Conservation (phyloP, 2,888 invertebrate species). For the Cantharis nigra region DNA sequence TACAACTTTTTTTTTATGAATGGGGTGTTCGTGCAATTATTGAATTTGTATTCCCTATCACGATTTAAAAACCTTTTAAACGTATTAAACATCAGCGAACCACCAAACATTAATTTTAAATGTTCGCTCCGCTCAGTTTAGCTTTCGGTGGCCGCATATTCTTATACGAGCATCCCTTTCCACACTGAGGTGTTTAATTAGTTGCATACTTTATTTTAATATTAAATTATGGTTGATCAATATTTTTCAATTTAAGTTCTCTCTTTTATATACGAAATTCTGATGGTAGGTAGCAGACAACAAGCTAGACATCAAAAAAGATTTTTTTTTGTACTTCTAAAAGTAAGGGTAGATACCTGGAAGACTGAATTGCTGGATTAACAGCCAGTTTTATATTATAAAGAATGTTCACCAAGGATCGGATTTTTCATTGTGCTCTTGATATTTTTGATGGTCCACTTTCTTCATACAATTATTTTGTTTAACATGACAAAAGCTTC, state of each 20-base stretch:
- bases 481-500: background rate
- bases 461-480: background rate
- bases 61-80: background rate
- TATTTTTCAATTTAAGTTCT: background rate
- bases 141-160: background rate
- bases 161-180: background rate
- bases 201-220: background rate
- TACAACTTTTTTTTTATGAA: background rate
- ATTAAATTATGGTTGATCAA: too few relatives aligned
- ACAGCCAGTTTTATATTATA: background rate
- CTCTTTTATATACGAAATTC: too few relatives aligned
- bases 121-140: too few relatives aligned
- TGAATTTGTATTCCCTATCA: background rate
- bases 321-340: background rate
- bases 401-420: background rate
- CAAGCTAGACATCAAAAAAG: background rate
- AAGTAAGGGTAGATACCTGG: background rate
- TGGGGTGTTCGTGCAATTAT: background rate
- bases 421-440: background rate
- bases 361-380: background rate
- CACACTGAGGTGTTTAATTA: background rate
- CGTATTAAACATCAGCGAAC: background rate
- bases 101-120: background rate
- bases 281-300: background rate
- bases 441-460: background rate